Conservation (phyloP, 1,140 invertebrate genomes). For the Charaxes varanes region DNA sequence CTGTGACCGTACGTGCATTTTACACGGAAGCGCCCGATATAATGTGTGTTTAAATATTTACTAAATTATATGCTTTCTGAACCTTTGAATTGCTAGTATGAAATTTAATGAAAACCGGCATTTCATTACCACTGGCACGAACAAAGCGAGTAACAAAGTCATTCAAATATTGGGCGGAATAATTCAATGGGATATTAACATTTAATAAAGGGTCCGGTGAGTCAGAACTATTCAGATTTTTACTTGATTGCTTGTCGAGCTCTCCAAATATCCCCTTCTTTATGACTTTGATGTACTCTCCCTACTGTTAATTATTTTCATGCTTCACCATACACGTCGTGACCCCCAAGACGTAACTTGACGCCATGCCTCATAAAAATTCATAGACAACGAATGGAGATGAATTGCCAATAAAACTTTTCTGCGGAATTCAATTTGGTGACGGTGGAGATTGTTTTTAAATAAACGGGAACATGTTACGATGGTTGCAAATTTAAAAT, state of each 20-base stretch:
- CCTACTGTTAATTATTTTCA: slow-evolving; percentile 70
- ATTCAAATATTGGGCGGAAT: slow-evolving; percentile 69
- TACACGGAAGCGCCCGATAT: no score
- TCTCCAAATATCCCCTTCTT: slow-evolving; percentile 67
- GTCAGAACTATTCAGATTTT: slow-evolving; percentile 71
- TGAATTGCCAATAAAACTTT: slow-evolving; percentile 19
- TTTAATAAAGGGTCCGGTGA: slow-evolving; percentile 68
- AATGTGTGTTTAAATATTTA: no score
- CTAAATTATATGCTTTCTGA: no score
- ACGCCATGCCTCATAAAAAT: slow-evolving; percentile 51
- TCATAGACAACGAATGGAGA: slow-evolving; percentile 35
- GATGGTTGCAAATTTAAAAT: no score
- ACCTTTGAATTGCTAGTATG: no score
- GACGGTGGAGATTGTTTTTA: slow-evolving; percentile 11
- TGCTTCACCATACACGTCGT: slow-evolving; percentile 49
- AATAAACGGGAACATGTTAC: slow-evolving; percentile 5
- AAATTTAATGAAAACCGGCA: slow-evolving; percentile 14
- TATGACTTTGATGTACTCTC: slow-evolving; percentile 67
- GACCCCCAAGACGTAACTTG: slow-evolving; percentile 45
- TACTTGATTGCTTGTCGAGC: slow-evolving; percentile 71
- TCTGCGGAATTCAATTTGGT: slow-evolving; percentile 14
- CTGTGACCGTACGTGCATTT: no score
- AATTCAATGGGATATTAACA: slow-evolving; percentile 68
- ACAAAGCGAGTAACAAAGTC: slow-evolving; percentile 57
- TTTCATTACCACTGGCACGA: slow-evolving; percentile 40